Evolutionary conservation across 1,140 invertebrate genomes (phyloP).

Genomic region (Penaeus indicus): DNA sequence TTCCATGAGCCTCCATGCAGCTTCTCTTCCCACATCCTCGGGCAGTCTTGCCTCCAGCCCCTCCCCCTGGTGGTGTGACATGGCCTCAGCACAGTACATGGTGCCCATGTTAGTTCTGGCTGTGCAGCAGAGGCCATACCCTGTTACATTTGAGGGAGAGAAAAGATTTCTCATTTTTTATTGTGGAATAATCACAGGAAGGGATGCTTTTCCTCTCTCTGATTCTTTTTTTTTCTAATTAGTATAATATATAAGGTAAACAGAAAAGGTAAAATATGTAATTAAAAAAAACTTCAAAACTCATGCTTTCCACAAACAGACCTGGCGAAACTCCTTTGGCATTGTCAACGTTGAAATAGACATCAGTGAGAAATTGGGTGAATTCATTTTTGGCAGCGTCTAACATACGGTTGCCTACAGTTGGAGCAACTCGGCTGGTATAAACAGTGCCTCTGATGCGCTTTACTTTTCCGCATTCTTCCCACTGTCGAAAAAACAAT

Average conservation of each 20-base stretch:
- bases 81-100: constrained; percentile 76
- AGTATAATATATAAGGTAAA: no score
- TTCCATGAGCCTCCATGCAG: constrained; percentile 84
- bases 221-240: no score
- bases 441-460: constrained; percentile 91
- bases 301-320: constrained; percentile 73
- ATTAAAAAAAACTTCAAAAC: no score
- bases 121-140: constrained; percentile 83
- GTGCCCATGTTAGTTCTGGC: constrained; percentile 93
- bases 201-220: no score
- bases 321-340: constrained; percentile 86
- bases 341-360: constrained; percentile 95
- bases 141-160: constrained; percentile 27
- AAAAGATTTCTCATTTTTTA: background rate
- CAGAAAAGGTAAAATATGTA: no score
- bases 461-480: constrained; percentile 92
- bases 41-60: constrained; percentile 74
- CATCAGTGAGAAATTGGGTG: constrained; percentile 92
- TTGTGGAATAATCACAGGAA: no score
- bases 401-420: constrained; percentile 90
- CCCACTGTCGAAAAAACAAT: constrained; percentile 68
- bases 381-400: constrained; percentile 92
- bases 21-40: constrained; percentile 90
- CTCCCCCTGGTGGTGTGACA: constrained; percentile 72
- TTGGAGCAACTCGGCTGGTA: constrained; percentile 90